Percentiles rank a stretch among this genome's conserved stretches.
Evolutionary conservation across 1,140 invertebrate species (phyloP).

Genomic region (Araneus ventricosus): DNA sequence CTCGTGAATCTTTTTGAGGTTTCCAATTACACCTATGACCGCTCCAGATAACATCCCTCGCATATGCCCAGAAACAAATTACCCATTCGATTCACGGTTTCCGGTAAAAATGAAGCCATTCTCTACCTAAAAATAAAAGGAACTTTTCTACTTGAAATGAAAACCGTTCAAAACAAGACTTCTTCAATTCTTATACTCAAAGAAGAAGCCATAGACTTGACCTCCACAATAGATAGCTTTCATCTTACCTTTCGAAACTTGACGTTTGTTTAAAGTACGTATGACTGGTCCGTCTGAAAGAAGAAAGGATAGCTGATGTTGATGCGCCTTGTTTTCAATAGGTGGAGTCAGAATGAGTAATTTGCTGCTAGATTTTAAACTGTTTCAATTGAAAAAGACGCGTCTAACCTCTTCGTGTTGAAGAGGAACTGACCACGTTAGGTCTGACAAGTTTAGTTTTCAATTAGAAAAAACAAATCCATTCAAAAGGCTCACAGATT

Average conservation of each 20-base stretch:
- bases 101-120: slow-evolving; percentile 46
- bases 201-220: slow-evolving; percentile 28
- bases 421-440: slow-evolving; percentile 11
- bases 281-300: not conserved
- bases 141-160: slow-evolving; percentile 22
- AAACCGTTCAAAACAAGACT: not conserved
- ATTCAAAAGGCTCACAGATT: not conserved
- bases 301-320: slow-evolving; percentile 26
- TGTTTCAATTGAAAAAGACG: slow-evolving; percentile 43
- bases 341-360: slow-evolving; percentile 26
- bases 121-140: not conserved
- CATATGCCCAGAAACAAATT: slow-evolving; percentile 13
- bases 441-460: slow-evolving; percentile 26
- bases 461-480: slow-evolving; percentile 6
- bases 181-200: not conserved
- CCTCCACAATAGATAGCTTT: not conserved
- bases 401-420: not conserved
- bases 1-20: not conserved
- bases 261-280: slow-evolving; percentile 24
- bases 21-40: slow-evolving; percentile 71
- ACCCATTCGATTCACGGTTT: slow-evolving; percentile 62
- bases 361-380: slow-evolving; percentile 38
- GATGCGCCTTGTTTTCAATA: slow-evolving; percentile 12
- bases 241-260: slow-evolving; percentile 11
- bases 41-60: slow-evolving; percentile 40